A percentile compares a stretch with the other conserved stretches of the same genome.
Conservation (phyloP, 2,113 vertebrate genomes). For the Cryptomyrus ogoouensis region DNA sequence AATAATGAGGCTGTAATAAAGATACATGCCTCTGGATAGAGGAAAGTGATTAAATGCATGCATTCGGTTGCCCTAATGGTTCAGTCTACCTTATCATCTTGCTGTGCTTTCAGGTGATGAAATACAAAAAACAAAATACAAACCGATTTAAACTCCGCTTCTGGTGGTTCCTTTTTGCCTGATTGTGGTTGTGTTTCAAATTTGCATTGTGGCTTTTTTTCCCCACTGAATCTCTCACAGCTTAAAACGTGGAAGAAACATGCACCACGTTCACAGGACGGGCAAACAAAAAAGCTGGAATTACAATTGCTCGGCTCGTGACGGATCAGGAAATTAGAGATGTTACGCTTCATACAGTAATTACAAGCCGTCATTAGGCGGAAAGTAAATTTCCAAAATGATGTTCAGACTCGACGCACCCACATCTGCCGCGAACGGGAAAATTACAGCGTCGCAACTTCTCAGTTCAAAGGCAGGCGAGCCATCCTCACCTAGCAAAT, state of each 20-base stretch:
- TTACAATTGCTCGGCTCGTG: background rate
- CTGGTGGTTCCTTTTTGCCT: background rate
- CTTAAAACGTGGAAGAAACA: background rate
- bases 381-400: background rate
- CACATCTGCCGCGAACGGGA: background rate
- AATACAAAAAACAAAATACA: background rate
- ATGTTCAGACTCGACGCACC: constrained; percentile 17
- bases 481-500: constrained; percentile 44
- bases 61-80: constrained; percentile 29
- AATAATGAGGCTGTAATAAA: constrained; percentile 68
- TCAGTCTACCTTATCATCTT: constrained; percentile 14
- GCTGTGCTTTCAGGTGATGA: background rate
- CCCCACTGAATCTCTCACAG: background rate
- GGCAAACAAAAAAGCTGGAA: background rate
- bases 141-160: background rate
- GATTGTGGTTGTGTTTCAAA: background rate
- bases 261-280: background rate
- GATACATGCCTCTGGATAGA: constrained; percentile 49
- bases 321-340: background rate
- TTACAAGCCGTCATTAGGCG: background rate
- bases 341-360: background rate
- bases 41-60: constrained; percentile 43
- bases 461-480: constrained; percentile 49
- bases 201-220: background rate
- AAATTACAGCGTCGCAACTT: constrained; percentile 27